phyloP scores from a whole-genome alignment of 2,888 invertebrate species.

The Nymphalis polychloros region DNA sequence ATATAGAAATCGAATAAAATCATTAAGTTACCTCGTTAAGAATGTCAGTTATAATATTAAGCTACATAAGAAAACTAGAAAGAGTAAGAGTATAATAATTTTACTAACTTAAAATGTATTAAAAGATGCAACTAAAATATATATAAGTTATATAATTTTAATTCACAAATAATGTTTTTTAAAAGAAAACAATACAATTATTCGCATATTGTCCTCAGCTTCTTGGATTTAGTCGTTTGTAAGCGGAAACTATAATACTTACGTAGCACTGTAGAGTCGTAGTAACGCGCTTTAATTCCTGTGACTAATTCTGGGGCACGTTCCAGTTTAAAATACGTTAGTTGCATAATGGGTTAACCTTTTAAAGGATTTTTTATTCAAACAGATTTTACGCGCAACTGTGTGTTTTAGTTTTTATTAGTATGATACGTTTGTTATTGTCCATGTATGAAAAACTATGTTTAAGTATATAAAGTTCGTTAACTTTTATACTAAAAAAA shows the following conservation, averaged over 20 bases:
- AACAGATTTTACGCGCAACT: slow-evolving; percentile 1
- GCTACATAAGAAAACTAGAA: too few species aligned
- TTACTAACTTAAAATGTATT: too few species aligned
- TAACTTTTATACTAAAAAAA: too few species aligned
- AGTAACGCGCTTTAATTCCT: slow-evolving; percentile 13
- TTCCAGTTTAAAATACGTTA: slow-evolving; percentile 13
- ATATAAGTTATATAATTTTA: neutral
- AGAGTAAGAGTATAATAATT: too few species aligned
- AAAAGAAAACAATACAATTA: neutral
- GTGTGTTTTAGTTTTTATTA: neutral
- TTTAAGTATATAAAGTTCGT: neutral
- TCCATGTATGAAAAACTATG: neutral
- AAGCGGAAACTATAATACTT: slow-evolving; percentile 10
- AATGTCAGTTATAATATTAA: too few species aligned
- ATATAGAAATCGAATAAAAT: too few species aligned
- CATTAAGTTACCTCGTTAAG: too few species aligned
- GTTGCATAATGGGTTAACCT: slow-evolving; percentile 1
- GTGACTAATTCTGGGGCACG: slow-evolving; percentile 15
- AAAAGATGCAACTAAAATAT: too few species aligned
- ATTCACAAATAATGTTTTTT: neutral
- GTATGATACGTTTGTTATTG: neutral
- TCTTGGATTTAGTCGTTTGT: slow-evolving; percentile 6
- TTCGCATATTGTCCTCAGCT: neutral
- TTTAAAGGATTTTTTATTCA: slow-evolving; percentile 13
- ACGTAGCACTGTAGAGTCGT: slow-evolving; percentile 5